Percentiles rank a stretch among this genome's conserved stretches.
phyloP scores from a whole-genome alignment of 2,113 vertebrate species.

The Cariama cristata region DNA sequence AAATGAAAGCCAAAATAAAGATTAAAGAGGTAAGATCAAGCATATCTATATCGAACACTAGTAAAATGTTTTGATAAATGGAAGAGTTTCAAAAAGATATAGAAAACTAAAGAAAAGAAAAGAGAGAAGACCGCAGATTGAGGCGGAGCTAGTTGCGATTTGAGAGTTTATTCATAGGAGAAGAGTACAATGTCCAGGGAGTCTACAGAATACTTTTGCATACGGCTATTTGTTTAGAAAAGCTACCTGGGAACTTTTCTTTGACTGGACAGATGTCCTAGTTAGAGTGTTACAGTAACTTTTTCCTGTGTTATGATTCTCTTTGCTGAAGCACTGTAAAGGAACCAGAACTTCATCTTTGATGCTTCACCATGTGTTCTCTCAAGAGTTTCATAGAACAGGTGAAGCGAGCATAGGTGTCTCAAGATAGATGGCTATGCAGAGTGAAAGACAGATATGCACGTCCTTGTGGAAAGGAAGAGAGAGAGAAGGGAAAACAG shows the following conservation, averaged over 20 bases:
- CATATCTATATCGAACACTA: neutral
- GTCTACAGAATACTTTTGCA: neutral
- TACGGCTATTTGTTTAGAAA: neutral
- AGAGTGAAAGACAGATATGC: neutral
- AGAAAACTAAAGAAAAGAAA: neutral
- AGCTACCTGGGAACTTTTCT: neutral
- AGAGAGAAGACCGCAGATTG: neutral
- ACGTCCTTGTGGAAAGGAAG: neutral
- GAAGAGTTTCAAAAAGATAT: neutral
- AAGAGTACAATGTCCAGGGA: neutral
- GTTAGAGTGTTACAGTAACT: fast-evolving
- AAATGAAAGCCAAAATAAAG: conserved; percentile 44
- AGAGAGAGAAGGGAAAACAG: neutral
- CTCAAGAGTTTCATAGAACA: neutral
- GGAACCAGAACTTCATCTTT: neutral
- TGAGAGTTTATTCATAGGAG: neutral
- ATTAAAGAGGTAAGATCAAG: conserved; percentile 1
- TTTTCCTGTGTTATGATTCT: neutral
- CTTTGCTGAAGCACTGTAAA: neutral
- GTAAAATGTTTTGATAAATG: neutral
- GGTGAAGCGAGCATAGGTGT: neutral
- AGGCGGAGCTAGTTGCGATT: neutral
- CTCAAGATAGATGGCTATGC: neutral
- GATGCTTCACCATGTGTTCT: neutral
- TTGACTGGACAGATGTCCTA: neutral